A percentile compares a stretch with the other conserved stretches of the same genome.
These are phyloP conservation scores for Oxytorus armatus DNA, from an alignment of 2,888 invertebrate species.

Conservation along the genomic window DNA sequence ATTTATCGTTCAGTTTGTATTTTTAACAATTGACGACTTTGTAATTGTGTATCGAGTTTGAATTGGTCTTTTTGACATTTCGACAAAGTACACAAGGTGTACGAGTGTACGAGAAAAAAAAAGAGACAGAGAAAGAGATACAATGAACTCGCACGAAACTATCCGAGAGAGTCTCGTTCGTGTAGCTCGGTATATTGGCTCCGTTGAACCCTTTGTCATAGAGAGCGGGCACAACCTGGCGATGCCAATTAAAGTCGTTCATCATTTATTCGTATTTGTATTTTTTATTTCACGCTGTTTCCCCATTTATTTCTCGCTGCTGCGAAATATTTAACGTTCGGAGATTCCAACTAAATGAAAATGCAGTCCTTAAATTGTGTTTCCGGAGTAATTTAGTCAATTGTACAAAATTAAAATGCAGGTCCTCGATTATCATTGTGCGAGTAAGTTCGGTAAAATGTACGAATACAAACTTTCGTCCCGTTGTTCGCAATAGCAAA, in stretches of 20 bases:
- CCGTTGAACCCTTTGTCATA: conserved; percentile 20
- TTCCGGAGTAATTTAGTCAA: neutral
- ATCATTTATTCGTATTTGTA: conserved; percentile 11
- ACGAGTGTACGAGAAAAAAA: too few species aligned
- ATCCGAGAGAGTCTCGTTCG: conserved; percentile 3
- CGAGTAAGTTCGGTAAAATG: too few species aligned
- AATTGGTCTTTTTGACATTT: too few species aligned
- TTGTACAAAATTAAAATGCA: too few species aligned
- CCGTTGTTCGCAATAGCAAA: too few species aligned
- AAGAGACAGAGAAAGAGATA: too few species aligned
- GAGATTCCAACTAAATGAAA: too few species aligned
- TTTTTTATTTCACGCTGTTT: neutral
- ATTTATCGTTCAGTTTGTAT: neutral
- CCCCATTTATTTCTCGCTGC: neutral
- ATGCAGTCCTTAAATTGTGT: too few species aligned
- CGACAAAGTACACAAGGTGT: too few species aligned
- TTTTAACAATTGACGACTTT: neutral
- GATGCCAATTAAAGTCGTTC: conserved; percentile 50
- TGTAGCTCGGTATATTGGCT: conserved; percentile 37
- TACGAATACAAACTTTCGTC: too few species aligned
- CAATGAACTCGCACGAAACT: conserved; percentile 20
- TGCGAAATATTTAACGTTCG: neutral
- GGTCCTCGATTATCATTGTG: too few species aligned
- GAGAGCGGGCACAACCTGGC: conserved; percentile 8
- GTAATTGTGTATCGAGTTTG: too few species aligned